Evolutionary conservation across 2,888 invertebrate species (phyloP).

Genomic region (Strigamia maritima): DNA sequence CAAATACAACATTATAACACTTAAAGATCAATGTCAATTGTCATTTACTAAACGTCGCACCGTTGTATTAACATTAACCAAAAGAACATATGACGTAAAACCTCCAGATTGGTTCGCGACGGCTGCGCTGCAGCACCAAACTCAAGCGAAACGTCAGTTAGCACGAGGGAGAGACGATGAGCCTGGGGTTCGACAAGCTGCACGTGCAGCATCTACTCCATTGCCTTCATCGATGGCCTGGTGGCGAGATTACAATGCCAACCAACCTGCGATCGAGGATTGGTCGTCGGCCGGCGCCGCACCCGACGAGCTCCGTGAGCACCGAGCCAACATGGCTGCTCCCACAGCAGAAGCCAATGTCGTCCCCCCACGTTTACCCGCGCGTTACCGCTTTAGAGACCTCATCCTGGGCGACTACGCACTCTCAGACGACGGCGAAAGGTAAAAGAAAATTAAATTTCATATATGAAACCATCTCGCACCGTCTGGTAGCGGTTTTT

Average conservation of each 20-base stretch:
- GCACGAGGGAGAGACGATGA: background rate
- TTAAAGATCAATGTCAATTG: no score
- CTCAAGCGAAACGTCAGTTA: background rate
- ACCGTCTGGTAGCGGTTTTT: background rate
- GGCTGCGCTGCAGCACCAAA: background rate
- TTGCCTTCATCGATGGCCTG: slow-evolving; percentile 12
- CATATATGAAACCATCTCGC: background rate
- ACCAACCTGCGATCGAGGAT: slow-evolving; percentile 37
- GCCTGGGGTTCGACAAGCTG: background rate
- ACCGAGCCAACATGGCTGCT: slow-evolving; percentile 37
- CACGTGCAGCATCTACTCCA: slow-evolving; percentile 1
- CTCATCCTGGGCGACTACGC: slow-evolving; percentile 73
- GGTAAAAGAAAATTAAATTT: slow-evolving; percentile 55
- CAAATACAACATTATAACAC: no score
- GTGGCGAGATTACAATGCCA: slow-evolving; percentile 40
- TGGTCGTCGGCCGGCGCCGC: slow-evolving; percentile 28
- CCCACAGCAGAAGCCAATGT: background rate
- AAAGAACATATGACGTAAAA: background rate
- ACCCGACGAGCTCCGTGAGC: slow-evolving; percentile 30
- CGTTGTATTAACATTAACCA: background rate
- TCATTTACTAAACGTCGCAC: no score
- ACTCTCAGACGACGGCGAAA: slow-evolving; percentile 72
- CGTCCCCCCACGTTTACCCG: slow-evolving; percentile 58
- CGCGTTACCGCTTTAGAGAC: slow-evolving; percentile 71
- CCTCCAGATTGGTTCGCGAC: background rate